Conservation (phyloP, 2,113 vertebrate species). For the Plecotus auritus region DNA sequence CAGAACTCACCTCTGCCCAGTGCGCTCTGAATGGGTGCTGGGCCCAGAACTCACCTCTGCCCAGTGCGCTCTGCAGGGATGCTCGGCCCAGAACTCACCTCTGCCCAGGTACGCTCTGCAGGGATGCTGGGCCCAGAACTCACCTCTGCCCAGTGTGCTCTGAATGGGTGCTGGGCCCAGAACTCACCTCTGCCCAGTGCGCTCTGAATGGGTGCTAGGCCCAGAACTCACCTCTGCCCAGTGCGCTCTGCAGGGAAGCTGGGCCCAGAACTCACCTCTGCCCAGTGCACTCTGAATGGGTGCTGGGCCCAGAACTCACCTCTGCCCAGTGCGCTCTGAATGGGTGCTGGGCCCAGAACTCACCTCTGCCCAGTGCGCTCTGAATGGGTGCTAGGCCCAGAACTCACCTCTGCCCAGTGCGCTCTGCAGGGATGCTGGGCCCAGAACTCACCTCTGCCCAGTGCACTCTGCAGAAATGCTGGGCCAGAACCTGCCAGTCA, state of each 20-base stretch:
- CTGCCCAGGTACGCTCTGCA: not conserved
- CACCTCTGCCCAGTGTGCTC: not conserved
- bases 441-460: not conserved
- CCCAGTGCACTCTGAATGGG: not conserved
- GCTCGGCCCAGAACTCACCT: not conserved
- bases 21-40: not conserved
- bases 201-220: not conserved
- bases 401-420: not conserved
- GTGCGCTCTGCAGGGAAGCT: not conserved
- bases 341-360: not conserved
- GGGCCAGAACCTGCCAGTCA: not conserved
- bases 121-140: not conserved
- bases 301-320: not conserved
- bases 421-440: not conserved
- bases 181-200: not conserved
- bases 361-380: not conserved
- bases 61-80: not conserved
- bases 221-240: not conserved
- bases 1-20: not conserved
- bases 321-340: not conserved
- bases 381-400: not conserved
- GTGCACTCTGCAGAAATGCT: fast-evolving
- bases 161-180: not conserved
- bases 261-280: not conserved
- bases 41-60: not conserved